Conservation (phyloP, 2,113 vertebrate genomes). For the Chaetodon trifascialis region DNA sequence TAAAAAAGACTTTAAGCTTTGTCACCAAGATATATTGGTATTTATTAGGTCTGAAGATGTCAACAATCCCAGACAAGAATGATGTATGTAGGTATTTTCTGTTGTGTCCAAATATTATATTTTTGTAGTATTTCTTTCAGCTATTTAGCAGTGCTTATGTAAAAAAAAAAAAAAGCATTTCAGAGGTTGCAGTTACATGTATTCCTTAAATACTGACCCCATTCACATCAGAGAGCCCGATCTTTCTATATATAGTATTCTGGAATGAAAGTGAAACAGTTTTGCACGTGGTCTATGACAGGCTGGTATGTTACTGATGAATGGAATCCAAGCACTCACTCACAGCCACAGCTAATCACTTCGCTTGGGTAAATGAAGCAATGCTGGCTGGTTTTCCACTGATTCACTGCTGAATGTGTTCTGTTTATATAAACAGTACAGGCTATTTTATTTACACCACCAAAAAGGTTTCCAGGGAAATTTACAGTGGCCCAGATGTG, state of each 20-base stretch:
- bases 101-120: neutral
- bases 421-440: slow-evolving; percentile 13
- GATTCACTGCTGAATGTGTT: slow-evolving; percentile 11
- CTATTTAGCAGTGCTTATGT: neutral
- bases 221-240: neutral
- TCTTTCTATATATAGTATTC: neutral
- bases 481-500: neutral
- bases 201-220: neutral
- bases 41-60: neutral
- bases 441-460: slow-evolving; percentile 1
- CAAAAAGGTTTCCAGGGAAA: neutral
- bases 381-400: slow-evolving; percentile 18
- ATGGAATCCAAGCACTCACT: slow-evolving; percentile 48
- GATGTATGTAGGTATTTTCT: neutral
- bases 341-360: slow-evolving; percentile 34
- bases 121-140: neutral
- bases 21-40: neutral
- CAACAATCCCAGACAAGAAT: neutral
- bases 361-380: neutral
- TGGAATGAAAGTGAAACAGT: neutral
- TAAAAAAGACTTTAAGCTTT: too few relatives aligned
- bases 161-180: slow-evolving; percentile 1
- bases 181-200: neutral
- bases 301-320: slow-evolving; percentile 47
- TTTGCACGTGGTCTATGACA: slow-evolving; percentile 10